A percentile compares a stretch with the other conserved stretches of the same genome.
Conservation (phyloP, 2,888 invertebrate species). For the Dichetophora obliterata region DNA sequence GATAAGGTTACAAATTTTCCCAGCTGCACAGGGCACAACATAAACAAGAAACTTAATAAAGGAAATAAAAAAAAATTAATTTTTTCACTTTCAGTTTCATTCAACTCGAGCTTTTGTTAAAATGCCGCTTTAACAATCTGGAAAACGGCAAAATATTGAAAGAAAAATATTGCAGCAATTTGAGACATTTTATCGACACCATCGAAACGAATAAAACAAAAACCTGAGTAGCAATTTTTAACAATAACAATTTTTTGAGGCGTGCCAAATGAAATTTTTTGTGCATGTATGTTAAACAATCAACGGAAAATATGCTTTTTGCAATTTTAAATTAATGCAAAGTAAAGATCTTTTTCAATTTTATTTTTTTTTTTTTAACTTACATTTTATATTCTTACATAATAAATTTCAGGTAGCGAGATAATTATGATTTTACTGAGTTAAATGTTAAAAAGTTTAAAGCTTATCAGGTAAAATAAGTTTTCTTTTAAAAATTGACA, state of each 20-base stretch:
- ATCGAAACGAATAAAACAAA: neutral
- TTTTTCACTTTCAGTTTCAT: constrained; percentile 26
- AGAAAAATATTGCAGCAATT: neutral
- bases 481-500: too few relatives aligned
- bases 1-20: constrained; percentile 17
- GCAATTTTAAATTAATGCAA: neutral
- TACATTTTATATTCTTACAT: neutral
- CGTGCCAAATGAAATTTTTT: neutral
- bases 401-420: too few relatives aligned
- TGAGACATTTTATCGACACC: neutral
- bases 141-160: neutral
- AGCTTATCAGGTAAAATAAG: too few relatives aligned
- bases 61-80: neutral
- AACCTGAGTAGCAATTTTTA: neutral
- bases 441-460: too few relatives aligned
- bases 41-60: neutral
- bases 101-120: neutral
- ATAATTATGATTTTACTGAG: too few relatives aligned
- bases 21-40: neutral
- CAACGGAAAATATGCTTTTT: neutral
- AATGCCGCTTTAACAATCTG: neutral
- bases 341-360: neutral
- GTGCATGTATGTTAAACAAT: neutral
- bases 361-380: neutral
- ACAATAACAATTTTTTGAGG: constrained; percentile 1